Base-by-base conservation (phyloP, 2,888 invertebrate species). In the Leptopilina myrica region DNA sequence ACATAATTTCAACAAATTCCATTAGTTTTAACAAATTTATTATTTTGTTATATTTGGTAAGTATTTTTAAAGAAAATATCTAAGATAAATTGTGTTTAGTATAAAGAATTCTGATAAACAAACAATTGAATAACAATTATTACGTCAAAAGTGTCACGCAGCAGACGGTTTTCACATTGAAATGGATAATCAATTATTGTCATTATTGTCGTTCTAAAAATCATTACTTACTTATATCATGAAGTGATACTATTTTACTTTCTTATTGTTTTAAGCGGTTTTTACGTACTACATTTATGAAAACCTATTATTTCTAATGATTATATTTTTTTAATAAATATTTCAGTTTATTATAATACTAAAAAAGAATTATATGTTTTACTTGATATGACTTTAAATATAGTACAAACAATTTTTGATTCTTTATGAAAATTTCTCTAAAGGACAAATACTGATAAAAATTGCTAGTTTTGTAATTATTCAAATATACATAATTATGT, bases 91-190 rank as follows among this genome's bases (percentile, higher is more conserved):
- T 53, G 53, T 73, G 53, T n/a, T 53, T 5, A 26, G 9, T 1
- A 11, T 26, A n/a, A 5, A 73, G 56, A 56, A 7, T 8, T 53
- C 40, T 56, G n/a, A 56, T 14, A 40, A 40, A 8, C 14, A 73
- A 53, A 9, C 26, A 12, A 56, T 14, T n/a, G 26, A 14, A 53
- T 11, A 49, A 69, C 1, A 14, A 14, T 53, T 2, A 86, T 89
- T 88, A 90, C 89, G 87, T 88, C 85, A 80, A 80, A 84, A 86
- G 82, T 82, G 77, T 83, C 81, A 85, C 85, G 84, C 87, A 88
- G 89, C 89, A 89, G 89, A 90, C 89, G 88, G 84, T 86, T 87
- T 85, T 86, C 15, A 59, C 80, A 43, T 65, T 43, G 8, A 85
- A 85, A 85, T 85, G 80, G 80, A 82, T 80, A 82, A 83, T 87